Conservation (phyloP, 1,140 invertebrate genomes). For the Drosophila rhopaloa region DNA sequence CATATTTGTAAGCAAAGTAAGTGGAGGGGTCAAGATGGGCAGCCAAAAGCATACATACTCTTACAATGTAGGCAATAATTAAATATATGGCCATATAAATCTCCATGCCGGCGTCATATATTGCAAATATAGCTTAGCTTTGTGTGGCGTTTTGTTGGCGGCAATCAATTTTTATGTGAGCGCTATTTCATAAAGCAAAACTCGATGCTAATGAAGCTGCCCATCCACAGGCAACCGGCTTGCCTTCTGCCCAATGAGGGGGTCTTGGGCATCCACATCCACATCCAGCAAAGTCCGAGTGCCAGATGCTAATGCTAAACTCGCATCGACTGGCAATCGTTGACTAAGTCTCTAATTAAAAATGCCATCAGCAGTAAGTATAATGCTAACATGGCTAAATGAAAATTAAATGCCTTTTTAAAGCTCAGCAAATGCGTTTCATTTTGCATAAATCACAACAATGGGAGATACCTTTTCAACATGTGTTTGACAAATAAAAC, state of each 20-base stretch:
- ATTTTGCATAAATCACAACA: slow-evolving; percentile 32
- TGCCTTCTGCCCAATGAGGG: slow-evolving; percentile 59
- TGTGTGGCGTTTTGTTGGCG: slow-evolving; percentile 51
- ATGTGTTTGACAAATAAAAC: slow-evolving; percentile 39
- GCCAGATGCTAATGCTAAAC: slow-evolving; percentile 37
- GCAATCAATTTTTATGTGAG: slow-evolving; percentile 74
- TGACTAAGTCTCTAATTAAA: slow-evolving; percentile 64
- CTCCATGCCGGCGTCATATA: slow-evolving; percentile 21
- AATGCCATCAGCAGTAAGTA: slow-evolving; percentile 65
- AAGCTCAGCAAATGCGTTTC: slow-evolving; percentile 17
- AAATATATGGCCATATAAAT: slow-evolving; percentile 63
- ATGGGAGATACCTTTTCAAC: slow-evolving; percentile 21
- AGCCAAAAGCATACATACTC: background rate
- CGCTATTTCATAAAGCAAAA: slow-evolving; percentile 66
- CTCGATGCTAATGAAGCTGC: slow-evolving; percentile 69
- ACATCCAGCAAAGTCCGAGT: slow-evolving; percentile 16
- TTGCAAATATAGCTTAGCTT: slow-evolving; percentile 9
- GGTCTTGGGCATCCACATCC: slow-evolving; percentile 28
- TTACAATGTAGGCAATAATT: slow-evolving; percentile 67
- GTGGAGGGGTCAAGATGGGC: background rate
- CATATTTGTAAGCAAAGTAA: background rate
- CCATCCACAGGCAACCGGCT: slow-evolving; percentile 25
- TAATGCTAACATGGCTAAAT: slow-evolving; percentile 56
- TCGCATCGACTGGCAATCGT: slow-evolving; percentile 21
- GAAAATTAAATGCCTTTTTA: slow-evolving; percentile 62